Evolutionary conservation across 2,888 invertebrate genomes (phyloP).

Genomic region (Lordiphosa fenestrarum): DNA sequence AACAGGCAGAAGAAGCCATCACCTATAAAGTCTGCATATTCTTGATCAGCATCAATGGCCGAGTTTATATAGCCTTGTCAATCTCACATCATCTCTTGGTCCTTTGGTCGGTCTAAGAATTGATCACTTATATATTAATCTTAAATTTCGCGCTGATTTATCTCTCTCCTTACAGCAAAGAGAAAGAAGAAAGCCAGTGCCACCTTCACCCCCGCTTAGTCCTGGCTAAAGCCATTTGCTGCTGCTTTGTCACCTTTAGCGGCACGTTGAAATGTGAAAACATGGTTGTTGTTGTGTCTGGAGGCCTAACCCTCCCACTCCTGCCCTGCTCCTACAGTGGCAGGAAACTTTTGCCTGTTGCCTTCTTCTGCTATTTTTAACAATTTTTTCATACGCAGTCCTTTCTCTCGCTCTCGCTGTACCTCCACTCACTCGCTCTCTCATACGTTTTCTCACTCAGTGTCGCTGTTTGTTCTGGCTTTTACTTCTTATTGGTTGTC

Average conservation of each 20-base stretch:
- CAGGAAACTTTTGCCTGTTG: conserved; percentile 17
- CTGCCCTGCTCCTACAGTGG: not conserved
- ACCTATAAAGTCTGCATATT: too few species aligned
- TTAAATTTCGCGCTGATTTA: too few species aligned
- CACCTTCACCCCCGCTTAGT: too few species aligned
- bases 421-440: conserved; percentile 2
- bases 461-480: conserved; percentile 2
- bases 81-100: too few species aligned
- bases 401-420: conserved; percentile 14
- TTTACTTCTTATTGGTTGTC: conserved; percentile 11
- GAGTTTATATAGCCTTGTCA: too few species aligned
- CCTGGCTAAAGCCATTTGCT: conserved; percentile 5
- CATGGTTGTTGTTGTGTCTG: conserved; percentile 1
- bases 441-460: conserved; percentile 6
- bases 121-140: too few species aligned
- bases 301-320: too few species aligned
- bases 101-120: too few species aligned
- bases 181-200: too few species aligned
- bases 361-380: conserved; percentile 46
- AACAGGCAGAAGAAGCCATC: too few species aligned
- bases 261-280: not conserved
- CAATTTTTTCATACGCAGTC: conserved; percentile 48
- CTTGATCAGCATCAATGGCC: too few species aligned
- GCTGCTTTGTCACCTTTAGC: conserved; percentile 40
- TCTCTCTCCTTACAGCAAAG: too few species aligned